These are phyloP conservation scores for Sinocyclocheilus grahami DNA, from an alignment of 2,113 vertebrate genomes.

Conservation along the genomic window DNA sequence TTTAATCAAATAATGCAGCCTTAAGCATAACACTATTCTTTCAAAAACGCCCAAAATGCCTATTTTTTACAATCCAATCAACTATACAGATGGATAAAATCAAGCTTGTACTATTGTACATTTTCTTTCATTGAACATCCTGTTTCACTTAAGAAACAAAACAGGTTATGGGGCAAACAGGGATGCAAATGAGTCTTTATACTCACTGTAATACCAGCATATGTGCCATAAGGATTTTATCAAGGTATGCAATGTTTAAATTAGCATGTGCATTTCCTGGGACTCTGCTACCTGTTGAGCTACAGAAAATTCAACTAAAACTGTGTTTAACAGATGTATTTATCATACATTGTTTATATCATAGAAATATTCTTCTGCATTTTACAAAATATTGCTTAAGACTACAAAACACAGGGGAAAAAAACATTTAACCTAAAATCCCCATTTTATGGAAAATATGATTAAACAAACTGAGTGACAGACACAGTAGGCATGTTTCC, in stretches of 20 bases:
- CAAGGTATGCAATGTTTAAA: background rate
- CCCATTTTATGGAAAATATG: constrained; percentile 14
- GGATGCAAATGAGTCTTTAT: background rate
- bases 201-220: background rate
- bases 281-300: background rate
- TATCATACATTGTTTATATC: background rate
- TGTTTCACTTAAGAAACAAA: background rate
- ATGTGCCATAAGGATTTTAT: background rate
- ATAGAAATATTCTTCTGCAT: background rate
- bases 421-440: constrained; percentile 2
- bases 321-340: background rate
- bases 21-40: background rate
- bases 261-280: background rate
- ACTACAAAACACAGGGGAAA: background rate
- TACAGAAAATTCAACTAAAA: background rate
- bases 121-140: background rate
- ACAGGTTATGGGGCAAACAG: background rate
- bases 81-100: background rate
- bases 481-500: constrained; percentile 7
- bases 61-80: background rate
- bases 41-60: background rate
- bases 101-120: background rate
- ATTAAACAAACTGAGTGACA: constrained; percentile 11
- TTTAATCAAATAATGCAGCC: background rate
- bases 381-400: background rate